These are phyloP conservation scores for Megalurothrips usitatus DNA, from an alignment of 2,888 invertebrate species.

Conservation along the genomic window DNA sequence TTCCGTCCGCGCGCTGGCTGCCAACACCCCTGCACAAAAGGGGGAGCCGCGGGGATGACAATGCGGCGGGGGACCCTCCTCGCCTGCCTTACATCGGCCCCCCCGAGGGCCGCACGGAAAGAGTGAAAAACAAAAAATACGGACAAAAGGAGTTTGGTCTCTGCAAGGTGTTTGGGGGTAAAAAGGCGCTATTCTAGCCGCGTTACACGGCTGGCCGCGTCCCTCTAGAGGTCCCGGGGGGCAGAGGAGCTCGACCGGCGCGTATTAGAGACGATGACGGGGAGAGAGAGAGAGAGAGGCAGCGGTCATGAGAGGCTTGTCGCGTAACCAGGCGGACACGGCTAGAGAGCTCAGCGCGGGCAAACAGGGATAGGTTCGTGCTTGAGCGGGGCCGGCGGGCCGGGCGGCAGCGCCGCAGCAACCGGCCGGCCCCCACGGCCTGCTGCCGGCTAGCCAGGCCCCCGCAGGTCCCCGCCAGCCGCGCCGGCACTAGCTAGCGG, in stretches of 20 bases:
- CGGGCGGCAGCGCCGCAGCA: too few relatives aligned
- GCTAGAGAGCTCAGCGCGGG: not conserved
- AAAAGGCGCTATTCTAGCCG: not conserved
- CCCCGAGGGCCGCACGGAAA: not conserved
- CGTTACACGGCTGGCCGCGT: too few relatives aligned
- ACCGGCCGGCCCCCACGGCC: too few relatives aligned
- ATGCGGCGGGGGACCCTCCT: not conserved
- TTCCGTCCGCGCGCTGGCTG: not conserved
- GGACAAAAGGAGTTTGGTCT: not conserved
- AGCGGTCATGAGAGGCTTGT: too few relatives aligned
- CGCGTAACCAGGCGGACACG: not conserved
- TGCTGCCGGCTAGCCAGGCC: too few relatives aligned
- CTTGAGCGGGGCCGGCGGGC: not conserved
- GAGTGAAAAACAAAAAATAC: not conserved
- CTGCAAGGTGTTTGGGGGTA: not conserved
- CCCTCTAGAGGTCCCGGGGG: not conserved
- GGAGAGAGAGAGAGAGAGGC: too few relatives aligned
- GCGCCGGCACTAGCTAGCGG: not conserved
- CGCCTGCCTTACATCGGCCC: not conserved
- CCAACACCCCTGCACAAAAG: too few relatives aligned
- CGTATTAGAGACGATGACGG: too few relatives aligned
- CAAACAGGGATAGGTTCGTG: not conserved
- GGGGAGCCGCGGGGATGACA: not conserved
- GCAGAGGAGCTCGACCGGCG: not conserved
- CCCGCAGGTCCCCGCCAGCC: too few relatives aligned